Evolutionary conservation across 2,888 invertebrate species (phyloP).

Genomic region (Ichneumon xanthorius): DNA sequence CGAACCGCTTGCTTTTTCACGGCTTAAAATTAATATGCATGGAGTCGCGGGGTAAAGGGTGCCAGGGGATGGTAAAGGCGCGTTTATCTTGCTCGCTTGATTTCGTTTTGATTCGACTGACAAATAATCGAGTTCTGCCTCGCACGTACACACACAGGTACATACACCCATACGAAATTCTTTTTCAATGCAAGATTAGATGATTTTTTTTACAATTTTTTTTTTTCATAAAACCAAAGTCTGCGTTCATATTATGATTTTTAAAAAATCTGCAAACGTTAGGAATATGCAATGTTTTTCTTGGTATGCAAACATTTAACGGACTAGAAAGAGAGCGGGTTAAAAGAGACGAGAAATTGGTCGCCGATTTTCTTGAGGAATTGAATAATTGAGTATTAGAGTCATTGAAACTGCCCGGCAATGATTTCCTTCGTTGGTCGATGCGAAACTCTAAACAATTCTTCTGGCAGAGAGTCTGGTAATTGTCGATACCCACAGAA

Average conservation of each 20-base stretch:
- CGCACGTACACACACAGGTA: not conserved
- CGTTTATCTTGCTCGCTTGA: conserved; percentile 84
- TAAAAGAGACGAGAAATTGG: not conserved
- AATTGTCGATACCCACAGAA: conserved; percentile 38
- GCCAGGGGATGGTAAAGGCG: conserved; percentile 67
- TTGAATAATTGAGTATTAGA: too few relatives aligned
- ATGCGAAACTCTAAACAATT: conserved; percentile 7
- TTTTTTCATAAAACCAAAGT: conserved; percentile 8
- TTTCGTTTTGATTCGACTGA: conserved; percentile 84
- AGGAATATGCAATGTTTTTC: not conserved
- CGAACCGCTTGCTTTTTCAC: conserved; percentile 79
- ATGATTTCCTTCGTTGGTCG: not conserved
- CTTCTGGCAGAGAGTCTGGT: not conserved
- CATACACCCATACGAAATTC: not conserved
- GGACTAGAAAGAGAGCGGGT: not conserved
- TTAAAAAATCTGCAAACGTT: not conserved
- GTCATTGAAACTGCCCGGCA: not conserved
- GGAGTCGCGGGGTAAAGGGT: conserved; percentile 74
- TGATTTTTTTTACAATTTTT: conserved; percentile 16
- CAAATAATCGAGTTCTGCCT: conserved; percentile 77
- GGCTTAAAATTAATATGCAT: conserved; percentile 85
- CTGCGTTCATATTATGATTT: not conserved
- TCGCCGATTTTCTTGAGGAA: not conserved
- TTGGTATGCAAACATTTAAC: not conserved
- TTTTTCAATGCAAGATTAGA: conserved; percentile 2